These are phyloP conservation scores for Neoscelio sp. DNA, from an alignment of 2,888 invertebrate species.

Conservation along the genomic window DNA sequence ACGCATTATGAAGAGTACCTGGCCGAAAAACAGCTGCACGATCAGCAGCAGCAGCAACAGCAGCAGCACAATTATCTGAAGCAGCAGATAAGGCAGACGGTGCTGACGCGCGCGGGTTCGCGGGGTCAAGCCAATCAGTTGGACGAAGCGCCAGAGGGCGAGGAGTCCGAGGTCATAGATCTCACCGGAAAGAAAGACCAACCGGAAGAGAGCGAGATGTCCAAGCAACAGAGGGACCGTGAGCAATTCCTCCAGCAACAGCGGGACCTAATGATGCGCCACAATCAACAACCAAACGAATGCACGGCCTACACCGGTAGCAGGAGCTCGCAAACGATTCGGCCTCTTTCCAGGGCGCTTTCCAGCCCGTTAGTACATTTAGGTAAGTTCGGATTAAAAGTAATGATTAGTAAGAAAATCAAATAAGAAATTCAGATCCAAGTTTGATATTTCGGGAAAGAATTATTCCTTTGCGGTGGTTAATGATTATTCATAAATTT, in stretches of 20 bases:
- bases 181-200: slow-evolving; percentile 87
- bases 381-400: slow-evolving; percentile 80
- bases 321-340: slow-evolving; percentile 81
- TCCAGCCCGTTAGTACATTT: slow-evolving; percentile 93
- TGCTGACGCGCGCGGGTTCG: slow-evolving; percentile 89
- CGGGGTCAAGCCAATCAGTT: slow-evolving; percentile 86
- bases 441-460: no score
- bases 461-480: no score
- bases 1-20: slow-evolving; percentile 84
- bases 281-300: slow-evolving; percentile 85
- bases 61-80: slow-evolving; percentile 86
- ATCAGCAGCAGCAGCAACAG: slow-evolving; percentile 83
- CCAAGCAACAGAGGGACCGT: slow-evolving; percentile 85
- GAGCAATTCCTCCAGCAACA: slow-evolving; percentile 88
- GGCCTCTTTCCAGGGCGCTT: slow-evolving; percentile 91
- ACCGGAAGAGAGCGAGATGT: slow-evolving; percentile 83
- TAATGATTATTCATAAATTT: no score
- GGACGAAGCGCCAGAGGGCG: slow-evolving; percentile 85
- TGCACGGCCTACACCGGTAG: slow-evolving; percentile 81
- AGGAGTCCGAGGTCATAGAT: slow-evolving; percentile 88
- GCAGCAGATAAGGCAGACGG: slow-evolving; percentile 95
- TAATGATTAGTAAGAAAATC: no score
- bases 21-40: slow-evolving; percentile 85
- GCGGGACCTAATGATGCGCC: slow-evolving; percentile 86
- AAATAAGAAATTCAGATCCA: no score